Conservation (phyloP, 2,888 invertebrate genomes). For the Amaurobius ferox region DNA sequence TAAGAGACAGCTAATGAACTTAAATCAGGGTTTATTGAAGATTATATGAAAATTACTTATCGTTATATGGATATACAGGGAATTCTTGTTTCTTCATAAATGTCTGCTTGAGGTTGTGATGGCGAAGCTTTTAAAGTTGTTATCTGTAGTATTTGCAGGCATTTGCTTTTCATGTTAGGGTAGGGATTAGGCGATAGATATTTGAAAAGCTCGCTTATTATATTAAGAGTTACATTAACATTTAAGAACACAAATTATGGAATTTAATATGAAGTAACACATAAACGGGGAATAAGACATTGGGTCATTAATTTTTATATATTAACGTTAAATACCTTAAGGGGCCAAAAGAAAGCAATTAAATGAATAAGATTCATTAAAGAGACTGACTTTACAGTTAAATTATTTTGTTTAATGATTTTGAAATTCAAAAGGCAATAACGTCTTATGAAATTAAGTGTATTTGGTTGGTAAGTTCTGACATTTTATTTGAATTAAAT, state of each 20-base stretch:
- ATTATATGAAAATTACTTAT: slow-evolving; percentile 59
- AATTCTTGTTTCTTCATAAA: background rate
- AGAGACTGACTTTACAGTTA: no score
- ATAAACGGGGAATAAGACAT: background rate
- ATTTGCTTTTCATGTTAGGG: background rate
- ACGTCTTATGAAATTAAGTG: no score
- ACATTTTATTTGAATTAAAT: no score
- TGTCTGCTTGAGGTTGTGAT: background rate
- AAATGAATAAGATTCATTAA: no score
- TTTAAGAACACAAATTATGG: background rate
- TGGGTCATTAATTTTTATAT: slow-evolving; percentile 2
- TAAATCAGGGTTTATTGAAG: slow-evolving; percentile 56
- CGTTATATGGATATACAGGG: slow-evolving; percentile 11
- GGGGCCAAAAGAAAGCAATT: no score
- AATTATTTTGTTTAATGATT: no score
- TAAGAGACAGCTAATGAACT: slow-evolving; percentile 42
- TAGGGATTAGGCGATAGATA: background rate
- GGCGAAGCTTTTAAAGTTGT: background rate
- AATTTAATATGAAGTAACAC: background rate
- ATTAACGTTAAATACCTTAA: background rate
- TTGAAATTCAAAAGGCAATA: no score
- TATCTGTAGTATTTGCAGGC: slow-evolving; percentile 2
- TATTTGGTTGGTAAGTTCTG: no score
- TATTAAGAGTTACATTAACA: background rate
- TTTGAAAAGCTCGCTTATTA: background rate